Conservation (phyloP, 2,797 vertebrate genomes). For the Simalia tracyae region DNA sequence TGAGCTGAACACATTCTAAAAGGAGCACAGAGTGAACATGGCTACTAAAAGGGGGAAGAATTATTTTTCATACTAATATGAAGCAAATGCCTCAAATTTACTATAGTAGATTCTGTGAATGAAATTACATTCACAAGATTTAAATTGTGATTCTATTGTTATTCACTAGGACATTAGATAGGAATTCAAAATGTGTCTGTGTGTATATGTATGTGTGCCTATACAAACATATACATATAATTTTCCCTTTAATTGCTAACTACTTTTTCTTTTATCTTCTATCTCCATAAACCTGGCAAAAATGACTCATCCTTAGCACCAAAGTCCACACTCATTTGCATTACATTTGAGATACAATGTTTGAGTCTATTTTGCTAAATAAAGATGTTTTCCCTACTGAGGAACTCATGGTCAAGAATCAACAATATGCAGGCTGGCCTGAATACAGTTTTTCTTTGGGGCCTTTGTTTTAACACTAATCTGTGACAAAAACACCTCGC, state of each 20-base stretch:
- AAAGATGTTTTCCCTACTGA: constrained; percentile 48
- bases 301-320: constrained; percentile 6
- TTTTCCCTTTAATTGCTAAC: constrained; percentile 24
- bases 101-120: background rate
- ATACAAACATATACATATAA: background rate
- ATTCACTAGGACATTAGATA: constrained; percentile 17
- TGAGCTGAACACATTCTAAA: constrained; percentile 28
- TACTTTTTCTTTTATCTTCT: background rate
- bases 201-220: background rate
- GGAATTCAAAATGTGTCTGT: background rate
- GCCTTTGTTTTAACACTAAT: constrained; percentile 79
- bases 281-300: constrained; percentile 6
- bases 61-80: background rate
- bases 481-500: constrained; percentile 79
- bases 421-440: constrained; percentile 58
- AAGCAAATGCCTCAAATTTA: background rate
- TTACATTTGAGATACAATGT: constrained; percentile 42
- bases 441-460: constrained; percentile 72
- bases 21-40: background rate
- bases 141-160: background rate
- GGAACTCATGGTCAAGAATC: constrained; percentile 43
- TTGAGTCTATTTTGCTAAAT: constrained; percentile 55
- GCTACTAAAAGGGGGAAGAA: constrained; percentile 18
- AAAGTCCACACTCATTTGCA: constrained; percentile 25
- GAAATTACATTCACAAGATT: background rate